Conservation (phyloP, 1,140 invertebrate genomes). For the Meloidogyne exigua region DNA sequence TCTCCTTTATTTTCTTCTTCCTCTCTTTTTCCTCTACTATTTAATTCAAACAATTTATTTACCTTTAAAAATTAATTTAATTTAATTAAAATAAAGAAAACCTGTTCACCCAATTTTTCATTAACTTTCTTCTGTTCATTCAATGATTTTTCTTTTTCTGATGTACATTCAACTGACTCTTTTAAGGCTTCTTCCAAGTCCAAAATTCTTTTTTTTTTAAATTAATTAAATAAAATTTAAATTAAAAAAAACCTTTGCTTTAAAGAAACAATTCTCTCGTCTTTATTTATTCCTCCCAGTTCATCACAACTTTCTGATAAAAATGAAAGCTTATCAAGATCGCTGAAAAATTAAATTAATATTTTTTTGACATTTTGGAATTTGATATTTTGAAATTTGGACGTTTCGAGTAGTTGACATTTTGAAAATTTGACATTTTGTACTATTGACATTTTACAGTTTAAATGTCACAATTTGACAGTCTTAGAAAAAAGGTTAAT, state of each 20-base stretch:
- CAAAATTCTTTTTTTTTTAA: slow-evolving; percentile 28
- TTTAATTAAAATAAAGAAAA: slow-evolving; percentile 7
- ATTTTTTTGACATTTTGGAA: background rate
- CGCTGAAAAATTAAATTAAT: background rate
- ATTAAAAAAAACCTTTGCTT: background rate
- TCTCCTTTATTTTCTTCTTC: too few species aligned
- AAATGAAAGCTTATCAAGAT: background rate
- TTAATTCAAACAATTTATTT: slow-evolving; percentile 40
- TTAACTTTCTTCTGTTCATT: slow-evolving; percentile 44
- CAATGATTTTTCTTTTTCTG: slow-evolving; percentile 43
- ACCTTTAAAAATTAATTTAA: slow-evolving; percentile 21
- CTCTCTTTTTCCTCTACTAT: background rate
- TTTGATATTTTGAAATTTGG: too few species aligned
- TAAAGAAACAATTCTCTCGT: background rate
- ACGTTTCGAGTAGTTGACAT: too few species aligned
- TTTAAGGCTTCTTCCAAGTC: slow-evolving; percentile 51
- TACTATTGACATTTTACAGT: too few species aligned
- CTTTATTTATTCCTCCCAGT: background rate
- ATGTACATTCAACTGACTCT: slow-evolving; percentile 52
- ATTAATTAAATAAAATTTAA: too few species aligned
- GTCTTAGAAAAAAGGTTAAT: too few species aligned
- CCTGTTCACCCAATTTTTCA: slow-evolving; percentile 42
- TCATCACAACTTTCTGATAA: background rate
- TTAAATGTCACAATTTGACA: too few species aligned
- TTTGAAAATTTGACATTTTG: too few species aligned